Base-by-base conservation (phyloP, 2,888 invertebrate genomes). In the Teleiodes luculella region DNA sequence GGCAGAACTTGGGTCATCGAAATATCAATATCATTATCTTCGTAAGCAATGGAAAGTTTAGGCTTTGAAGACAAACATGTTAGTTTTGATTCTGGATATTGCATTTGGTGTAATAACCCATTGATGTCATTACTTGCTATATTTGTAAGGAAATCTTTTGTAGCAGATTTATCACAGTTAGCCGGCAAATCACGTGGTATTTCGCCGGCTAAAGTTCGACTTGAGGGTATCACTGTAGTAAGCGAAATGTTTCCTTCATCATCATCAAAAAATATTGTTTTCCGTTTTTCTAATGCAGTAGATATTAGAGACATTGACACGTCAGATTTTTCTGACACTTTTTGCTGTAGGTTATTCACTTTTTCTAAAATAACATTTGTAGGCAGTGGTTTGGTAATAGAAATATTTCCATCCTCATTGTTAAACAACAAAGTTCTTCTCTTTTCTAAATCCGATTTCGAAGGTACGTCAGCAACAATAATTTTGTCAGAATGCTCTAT, bases 1-100 rank as follows among this genome's bases (percentile, higher is more conserved):
- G 65, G 52, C 7, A 68, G 55, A 8, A 57, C 60, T 63, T 69
- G 61, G n/a, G 70, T 69, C 18, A 71, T 56, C 11, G 74, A 72
- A 13, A 72, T 59, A 56, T 74, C 65, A 35, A 76, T 59, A 10
- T 57, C 66, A 35, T 53, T 55, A 47, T 68, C 63, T 16, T 68
- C 65, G 53, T 63, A 69, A 0, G 71, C 50, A 20, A 70, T 63
- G 3, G 16, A 16, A 18, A 14, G 1, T 39, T 39, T 14, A 39
- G 39, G 18, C 16, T 10, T 39, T 39, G 18, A 39, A 39, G 16
- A 16, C 18, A 39, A 18, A 18, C n/a, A n/a, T 2, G 14, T 13
- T 7, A 13, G 4, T 3, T 7, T 13, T 39, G 2, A 3, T 11
- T 13, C 39, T 5, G 39, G 2, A 16, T 39, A 24, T 6, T 24